phyloP scores from a whole-genome alignment of 2,797 vertebrate genomes.

The Hydrocynus forskahlii region DNA sequence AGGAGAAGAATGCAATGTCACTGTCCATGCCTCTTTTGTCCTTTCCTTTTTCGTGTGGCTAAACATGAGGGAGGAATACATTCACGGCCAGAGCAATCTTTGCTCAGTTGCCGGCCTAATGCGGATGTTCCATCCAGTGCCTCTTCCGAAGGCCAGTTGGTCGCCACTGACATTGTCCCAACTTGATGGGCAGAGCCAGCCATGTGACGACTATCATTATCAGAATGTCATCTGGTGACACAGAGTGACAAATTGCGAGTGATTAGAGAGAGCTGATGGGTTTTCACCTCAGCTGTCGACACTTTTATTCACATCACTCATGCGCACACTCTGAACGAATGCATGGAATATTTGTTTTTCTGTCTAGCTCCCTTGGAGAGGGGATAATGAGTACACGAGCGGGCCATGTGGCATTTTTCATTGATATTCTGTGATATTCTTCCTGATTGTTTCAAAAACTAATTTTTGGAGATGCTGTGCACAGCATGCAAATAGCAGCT shows the following conservation, averaged over 20 bases:
- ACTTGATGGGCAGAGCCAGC: background rate
- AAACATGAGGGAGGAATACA: background rate
- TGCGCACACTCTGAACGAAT: background rate
- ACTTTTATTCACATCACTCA: background rate
- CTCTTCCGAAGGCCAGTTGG: background rate
- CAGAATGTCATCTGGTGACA: conserved; percentile 14
- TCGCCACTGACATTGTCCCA: background rate
- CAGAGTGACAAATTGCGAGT: conserved; percentile 21
- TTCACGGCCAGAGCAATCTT: background rate
- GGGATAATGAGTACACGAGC: background rate
- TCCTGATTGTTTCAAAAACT: background rate
- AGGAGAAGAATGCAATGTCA: conserved; percentile 11
- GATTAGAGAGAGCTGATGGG: conserved; percentile 1
- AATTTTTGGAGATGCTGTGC: conserved; percentile 9
- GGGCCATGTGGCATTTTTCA: background rate
- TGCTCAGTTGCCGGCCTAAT: background rate
- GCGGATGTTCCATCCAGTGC: background rate
- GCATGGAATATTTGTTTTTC: background rate
- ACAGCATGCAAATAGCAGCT: conserved; percentile 27
- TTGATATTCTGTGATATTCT: conserved; percentile 18
- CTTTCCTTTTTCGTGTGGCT: background rate
- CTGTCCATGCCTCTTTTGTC: conserved; percentile 8
- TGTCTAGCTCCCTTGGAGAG: background rate
- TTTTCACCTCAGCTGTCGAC: conserved; percentile 20
- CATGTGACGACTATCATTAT: conserved; percentile 24